Base-by-base conservation (phyloP, 1,140 invertebrate genomes). In the Microvelia longipes region DNA sequence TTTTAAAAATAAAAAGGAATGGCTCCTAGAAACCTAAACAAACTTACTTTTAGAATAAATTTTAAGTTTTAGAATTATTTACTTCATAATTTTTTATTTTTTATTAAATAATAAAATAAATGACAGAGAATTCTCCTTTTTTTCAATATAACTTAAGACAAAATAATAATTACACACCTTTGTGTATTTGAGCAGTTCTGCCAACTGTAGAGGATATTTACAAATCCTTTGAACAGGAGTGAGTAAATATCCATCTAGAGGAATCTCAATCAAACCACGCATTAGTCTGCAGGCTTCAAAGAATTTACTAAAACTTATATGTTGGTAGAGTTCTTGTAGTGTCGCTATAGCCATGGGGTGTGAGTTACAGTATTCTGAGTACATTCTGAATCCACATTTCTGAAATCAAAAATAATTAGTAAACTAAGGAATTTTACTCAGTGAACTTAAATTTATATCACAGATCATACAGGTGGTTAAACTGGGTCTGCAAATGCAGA, bases 211-310 rank as follows among this genome's bases (percentile, higher is more conserved):
- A 14, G 92, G 93, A 80, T 95, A 96, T 78, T 94, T 93, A 80
- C 93, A 96, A 74, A 96, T 94, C 78, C 92, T 88, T 80, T 96
- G 93, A 27, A 96, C 89, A 0, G 93, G 93, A 0, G 91, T 92
- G 60, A 96, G 79, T 15, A 96, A 81, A 80, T 94, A 94, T 15
- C 92, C 92, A 75, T 94, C 92, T 61, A 96, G 80, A 14, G 91
- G 89, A 14, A 96, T 89, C 74, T 94, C 90, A 30, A 92, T 89
- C 79, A 93, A 85, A 63, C 89, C 86, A 70, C 90, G 84, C 77
- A 91, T 85, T 29, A 92, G 79, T 13, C 91, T 82, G 78, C 91
- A 93, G 0, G 88, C 90, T 82, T 93, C 91, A 77, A 93, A 92
- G 79, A 93, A 93, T 75, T 91, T 88, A 74, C 84, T 83, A 77